phyloP scores from a whole-genome alignment of 2,797 vertebrate genomes.

The Emydoidea blandingii region DNA sequence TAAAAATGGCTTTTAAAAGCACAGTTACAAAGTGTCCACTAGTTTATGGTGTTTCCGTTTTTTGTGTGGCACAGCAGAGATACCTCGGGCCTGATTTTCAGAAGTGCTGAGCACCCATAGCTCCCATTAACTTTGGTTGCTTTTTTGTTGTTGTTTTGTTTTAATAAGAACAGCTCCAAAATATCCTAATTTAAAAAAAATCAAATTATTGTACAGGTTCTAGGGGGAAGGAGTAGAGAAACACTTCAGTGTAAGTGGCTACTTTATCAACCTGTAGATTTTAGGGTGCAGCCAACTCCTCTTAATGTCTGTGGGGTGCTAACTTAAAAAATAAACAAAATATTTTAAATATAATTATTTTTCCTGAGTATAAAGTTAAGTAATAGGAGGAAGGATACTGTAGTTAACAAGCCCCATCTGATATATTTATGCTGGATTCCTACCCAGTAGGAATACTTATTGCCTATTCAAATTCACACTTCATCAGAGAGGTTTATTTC shows the following conservation, averaged over 20 bases:
- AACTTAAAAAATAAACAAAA: not conserved
- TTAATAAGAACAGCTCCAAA: not conserved
- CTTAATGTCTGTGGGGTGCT: not conserved
- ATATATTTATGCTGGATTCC: not conserved
- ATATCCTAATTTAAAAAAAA: not conserved
- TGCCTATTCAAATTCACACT: not conserved
- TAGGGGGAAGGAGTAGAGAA: not conserved
- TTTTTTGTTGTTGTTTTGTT: not conserved
- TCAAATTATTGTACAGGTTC: not conserved
- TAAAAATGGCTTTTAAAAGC: not conserved
- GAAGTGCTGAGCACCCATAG: not conserved
- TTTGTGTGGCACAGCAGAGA: not conserved
- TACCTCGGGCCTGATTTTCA: not conserved
- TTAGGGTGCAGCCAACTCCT: not conserved
- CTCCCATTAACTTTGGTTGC: not conserved
- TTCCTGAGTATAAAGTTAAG: not conserved
- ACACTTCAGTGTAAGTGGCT: not conserved
- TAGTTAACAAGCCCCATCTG: not conserved
- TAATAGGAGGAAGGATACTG: not conserved
- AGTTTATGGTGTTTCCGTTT: not conserved
- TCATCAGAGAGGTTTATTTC: conserved; percentile 17
- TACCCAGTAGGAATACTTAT: not conserved
- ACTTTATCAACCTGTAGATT: not conserved
- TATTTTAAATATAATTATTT: not conserved
- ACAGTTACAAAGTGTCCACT: not conserved